phyloP scores from a whole-genome alignment of 2,797 vertebrate species.

The Micropoecilia bifurca region DNA sequence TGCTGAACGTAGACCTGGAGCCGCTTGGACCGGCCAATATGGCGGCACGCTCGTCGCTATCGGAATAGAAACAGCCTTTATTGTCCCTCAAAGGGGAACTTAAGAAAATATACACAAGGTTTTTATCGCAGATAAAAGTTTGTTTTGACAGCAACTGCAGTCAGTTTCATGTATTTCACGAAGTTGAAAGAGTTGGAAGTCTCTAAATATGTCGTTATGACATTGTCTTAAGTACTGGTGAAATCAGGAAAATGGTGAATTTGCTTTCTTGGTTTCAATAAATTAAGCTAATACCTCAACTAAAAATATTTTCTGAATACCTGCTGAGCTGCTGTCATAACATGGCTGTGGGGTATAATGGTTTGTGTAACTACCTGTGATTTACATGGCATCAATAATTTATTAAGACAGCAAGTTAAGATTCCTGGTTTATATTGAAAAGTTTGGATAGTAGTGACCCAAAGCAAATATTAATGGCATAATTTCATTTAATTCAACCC shows the following conservation, averaged over 20 bases:
- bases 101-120: no score
- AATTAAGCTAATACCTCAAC: background rate
- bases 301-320: background rate
- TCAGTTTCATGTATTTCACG: background rate
- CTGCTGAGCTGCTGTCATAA: background rate
- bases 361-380: background rate
- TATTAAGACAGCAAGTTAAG: background rate
- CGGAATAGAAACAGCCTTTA: no score
- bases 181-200: background rate
- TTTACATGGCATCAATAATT: no score
- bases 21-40: constrained; percentile 38
- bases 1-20: background rate
- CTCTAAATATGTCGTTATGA: background rate
- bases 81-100: no score
- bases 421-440: background rate
- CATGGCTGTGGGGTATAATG: background rate
- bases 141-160: background rate
- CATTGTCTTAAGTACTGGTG: background rate
- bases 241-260: background rate
- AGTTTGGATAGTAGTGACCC: background rate
- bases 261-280: background rate
- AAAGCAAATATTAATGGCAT: background rate
- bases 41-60: constrained; percentile 47
- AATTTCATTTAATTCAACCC: background rate
- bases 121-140: no score